Conservation (phyloP, 2,113 vertebrate species). For the Tor tambroides region DNA sequence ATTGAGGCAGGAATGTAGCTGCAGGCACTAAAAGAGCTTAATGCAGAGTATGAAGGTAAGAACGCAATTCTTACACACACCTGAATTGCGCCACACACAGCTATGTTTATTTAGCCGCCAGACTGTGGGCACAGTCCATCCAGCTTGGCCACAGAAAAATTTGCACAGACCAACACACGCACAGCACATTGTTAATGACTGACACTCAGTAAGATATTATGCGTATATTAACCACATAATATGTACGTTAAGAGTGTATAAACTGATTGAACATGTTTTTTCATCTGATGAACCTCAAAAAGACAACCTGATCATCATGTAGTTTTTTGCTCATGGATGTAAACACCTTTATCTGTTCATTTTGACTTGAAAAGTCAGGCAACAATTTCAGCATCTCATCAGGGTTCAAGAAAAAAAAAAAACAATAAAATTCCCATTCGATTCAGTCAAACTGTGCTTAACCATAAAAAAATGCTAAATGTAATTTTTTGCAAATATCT, state of each 20-base stretch:
- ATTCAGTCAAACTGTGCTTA: neutral
- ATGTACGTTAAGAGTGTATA: neutral
- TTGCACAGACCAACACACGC: conserved; percentile 29
- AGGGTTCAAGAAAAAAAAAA: neutral
- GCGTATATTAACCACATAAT: neutral
- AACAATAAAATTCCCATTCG: neutral
- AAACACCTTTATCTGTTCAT: too few relatives aligned
- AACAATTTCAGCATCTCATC: neutral
- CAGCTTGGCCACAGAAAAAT: conserved; percentile 54
- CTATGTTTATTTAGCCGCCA: conserved; percentile 44
- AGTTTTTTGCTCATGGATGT: too few relatives aligned
- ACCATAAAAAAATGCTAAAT: neutral
- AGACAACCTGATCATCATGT: too few relatives aligned
- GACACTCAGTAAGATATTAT: neutral
- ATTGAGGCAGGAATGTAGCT: conserved; percentile 55
- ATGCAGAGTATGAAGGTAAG: neutral
- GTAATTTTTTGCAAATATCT: neutral
- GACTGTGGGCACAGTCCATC: conserved; percentile 61
- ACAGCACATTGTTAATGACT: conserved; percentile 41
- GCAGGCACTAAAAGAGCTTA: conserved; percentile 36
- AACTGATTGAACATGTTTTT: too few relatives aligned
- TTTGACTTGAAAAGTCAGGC: neutral
- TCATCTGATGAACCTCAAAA: too few relatives aligned
- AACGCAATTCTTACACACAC: conserved; percentile 22
- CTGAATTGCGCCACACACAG: conserved; percentile 69